Evolutionary conservation across 1,140 invertebrate genomes (phyloP).

Genomic region (Macrotrachela quadricornifera): DNA sequence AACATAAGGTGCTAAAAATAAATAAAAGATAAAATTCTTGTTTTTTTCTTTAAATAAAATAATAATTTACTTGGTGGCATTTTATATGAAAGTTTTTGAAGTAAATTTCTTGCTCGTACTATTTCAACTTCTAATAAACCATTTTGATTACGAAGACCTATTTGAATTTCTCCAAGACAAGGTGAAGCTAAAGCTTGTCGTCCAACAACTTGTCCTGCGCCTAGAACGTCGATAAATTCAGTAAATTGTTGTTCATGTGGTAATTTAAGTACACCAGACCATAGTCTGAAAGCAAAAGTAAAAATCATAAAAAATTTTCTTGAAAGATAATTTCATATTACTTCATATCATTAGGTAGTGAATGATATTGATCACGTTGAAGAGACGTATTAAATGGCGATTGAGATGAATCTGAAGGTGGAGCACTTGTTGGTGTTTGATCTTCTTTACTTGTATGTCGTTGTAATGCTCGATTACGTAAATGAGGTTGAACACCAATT

Average conservation of each 20-base stretch:
- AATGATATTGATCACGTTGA: too few relatives aligned
- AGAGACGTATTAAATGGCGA: not conserved
- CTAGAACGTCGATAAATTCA: constrained; percentile 78
- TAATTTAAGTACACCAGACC: not conserved
- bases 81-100: not conserved
- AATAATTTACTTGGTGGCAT: constrained; percentile 2
- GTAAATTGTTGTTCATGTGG: constrained; percentile 30
- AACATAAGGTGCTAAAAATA: constrained; percentile 63
- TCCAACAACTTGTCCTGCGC: constrained; percentile 85
- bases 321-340: too few relatives aligned
- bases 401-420: not conserved
- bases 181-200: constrained; percentile 83
- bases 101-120: constrained; percentile 67
- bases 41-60: constrained; percentile 7
- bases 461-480: not conserved
- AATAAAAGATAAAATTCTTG: not conserved
- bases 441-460: too few relatives aligned
- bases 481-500: constrained; percentile 2
- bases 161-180: constrained; percentile 85
- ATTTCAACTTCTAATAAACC: constrained; percentile 90
- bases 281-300: not conserved
- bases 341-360: too few relatives aligned
- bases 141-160: constrained; percentile 72
- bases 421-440: not conserved
- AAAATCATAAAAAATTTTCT: not conserved